Conservation (phyloP, 2,797 vertebrate genomes). For the Epinephelus coioides region DNA sequence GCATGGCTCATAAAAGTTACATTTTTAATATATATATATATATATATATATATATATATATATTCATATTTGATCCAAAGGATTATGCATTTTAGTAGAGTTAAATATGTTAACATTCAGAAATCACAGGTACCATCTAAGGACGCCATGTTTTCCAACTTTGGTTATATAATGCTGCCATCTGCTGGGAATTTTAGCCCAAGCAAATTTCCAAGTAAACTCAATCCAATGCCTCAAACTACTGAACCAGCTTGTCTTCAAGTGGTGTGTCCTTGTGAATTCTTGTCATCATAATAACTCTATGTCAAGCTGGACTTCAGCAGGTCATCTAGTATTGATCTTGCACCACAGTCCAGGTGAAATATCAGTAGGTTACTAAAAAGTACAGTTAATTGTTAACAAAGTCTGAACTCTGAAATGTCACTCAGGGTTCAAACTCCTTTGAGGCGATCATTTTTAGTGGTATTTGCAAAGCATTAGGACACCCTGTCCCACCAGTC, state of each 20-base stretch:
- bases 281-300: background rate
- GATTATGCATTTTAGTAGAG: background rate
- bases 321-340: background rate
- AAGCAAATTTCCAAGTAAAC: background rate
- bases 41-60: no score
- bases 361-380: background rate
- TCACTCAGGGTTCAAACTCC: constrained; percentile 20
- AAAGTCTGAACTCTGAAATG: constrained; percentile 14
- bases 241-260: background rate
- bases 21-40: no score
- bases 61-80: constrained; percentile 5
- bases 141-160: constrained; percentile 6
- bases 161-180: constrained; percentile 72
- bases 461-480: background rate
- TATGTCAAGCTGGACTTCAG: background rate
- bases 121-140: background rate
- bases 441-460: background rate
- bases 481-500: background rate
- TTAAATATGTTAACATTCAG: background rate
- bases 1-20: background rate
- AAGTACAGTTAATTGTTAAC: constrained; percentile 6
- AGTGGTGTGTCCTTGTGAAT: background rate
- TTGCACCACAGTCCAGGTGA: background rate
- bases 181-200: constrained; percentile 64
- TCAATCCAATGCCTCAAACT: background rate